phyloP scores from a whole-genome alignment of 92 coral and sea anemone species.

The Phymanthus crucifer region DNA sequence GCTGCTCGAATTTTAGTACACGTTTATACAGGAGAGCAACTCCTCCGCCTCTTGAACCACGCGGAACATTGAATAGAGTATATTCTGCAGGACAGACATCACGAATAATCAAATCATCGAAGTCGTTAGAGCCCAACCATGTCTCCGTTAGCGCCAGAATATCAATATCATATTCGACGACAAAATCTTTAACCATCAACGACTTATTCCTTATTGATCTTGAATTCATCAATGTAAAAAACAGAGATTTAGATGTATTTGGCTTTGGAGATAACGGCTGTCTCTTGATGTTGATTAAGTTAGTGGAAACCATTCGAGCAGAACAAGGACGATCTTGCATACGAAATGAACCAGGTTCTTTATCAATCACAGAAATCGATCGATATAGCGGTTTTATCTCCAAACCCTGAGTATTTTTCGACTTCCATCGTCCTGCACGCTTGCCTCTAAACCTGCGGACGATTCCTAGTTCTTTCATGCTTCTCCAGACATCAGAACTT shows the following conservation, averaged over 20 bases:
- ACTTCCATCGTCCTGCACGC: slow-evolving; percentile 2
- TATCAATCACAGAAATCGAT: neutral
- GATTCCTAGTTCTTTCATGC: neutral
- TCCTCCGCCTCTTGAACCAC: slow-evolving; percentile 23
- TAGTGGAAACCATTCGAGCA: slow-evolving; percentile 1
- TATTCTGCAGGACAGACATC: slow-evolving; percentile 32
- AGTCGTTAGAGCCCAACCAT: slow-evolving; percentile 27
- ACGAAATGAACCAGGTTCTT: neutral
- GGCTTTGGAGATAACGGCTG: neutral
- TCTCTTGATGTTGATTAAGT: neutral
- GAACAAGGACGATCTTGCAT: neutral
- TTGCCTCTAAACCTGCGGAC: neutral
- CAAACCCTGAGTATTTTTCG: neutral
- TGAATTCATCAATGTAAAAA: neutral
- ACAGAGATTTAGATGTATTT: neutral
- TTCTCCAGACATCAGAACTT: neutral
- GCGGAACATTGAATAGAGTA: slow-evolving; percentile 18
- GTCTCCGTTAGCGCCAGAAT: slow-evolving; percentile 29
- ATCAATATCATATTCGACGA: slow-evolving; percentile 31
- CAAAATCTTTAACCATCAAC: slow-evolving; percentile 18
- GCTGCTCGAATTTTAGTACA: slow-evolving; percentile 3
- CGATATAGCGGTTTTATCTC: neutral
- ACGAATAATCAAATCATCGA: slow-evolving; percentile 12
- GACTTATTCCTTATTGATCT: neutral
- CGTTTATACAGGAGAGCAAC: slow-evolving; percentile 18